phyloP scores from a whole-genome alignment of 2,113 vertebrate genomes.

The Myxocyprinus asiaticus region DNA sequence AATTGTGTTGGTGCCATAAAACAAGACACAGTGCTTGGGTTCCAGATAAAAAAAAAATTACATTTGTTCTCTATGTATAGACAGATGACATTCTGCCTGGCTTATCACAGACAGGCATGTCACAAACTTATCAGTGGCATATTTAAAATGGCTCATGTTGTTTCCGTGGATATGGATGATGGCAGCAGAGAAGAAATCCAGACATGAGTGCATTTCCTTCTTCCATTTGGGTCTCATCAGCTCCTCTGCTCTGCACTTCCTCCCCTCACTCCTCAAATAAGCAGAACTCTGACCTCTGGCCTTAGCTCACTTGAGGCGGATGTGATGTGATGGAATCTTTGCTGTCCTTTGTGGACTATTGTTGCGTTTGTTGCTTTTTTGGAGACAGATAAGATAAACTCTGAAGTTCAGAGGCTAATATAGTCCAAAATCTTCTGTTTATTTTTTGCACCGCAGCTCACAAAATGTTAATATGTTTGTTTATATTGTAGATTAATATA shows the following conservation, averaged over 20 bases:
- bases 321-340: conserved; percentile 60
- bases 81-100: background rate
- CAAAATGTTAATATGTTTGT: background rate
- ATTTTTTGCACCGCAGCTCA: conserved; percentile 5
- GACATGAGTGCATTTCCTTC: conserved; percentile 69
- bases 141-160: conserved; percentile 53
- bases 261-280: conserved; percentile 68
- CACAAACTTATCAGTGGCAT: background rate
- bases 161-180: conserved; percentile 62
- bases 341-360: conserved; percentile 60
- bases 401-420: conserved; percentile 22
- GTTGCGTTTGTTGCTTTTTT: conserved; percentile 57
- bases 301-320: conserved; percentile 64
- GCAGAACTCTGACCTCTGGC: conserved; percentile 63
- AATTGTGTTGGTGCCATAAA: background rate
- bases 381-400: conserved; percentile 50
- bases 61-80: background rate
- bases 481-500: background rate
- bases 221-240: conserved; percentile 58
- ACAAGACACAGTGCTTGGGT: background rate
- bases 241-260: conserved; percentile 64
- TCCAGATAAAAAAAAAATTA: background rate
- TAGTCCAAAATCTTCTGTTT: background rate
- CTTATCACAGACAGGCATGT: background rate
- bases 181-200: conserved; percentile 57